Evolutionary conservation across 2,113 vertebrate genomes (phyloP).

Genomic region (Pandion haliaetus): DNA sequence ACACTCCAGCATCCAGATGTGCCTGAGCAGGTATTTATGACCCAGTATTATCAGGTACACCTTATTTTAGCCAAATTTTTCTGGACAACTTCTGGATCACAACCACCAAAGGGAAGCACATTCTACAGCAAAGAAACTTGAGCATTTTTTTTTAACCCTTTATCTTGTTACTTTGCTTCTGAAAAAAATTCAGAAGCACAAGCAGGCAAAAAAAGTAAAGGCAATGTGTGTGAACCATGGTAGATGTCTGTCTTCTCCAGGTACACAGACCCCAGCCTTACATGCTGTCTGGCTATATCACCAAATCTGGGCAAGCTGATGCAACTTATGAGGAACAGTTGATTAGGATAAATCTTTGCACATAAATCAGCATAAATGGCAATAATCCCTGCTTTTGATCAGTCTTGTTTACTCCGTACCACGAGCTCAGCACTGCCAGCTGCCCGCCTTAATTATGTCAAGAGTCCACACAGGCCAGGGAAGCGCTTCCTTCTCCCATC

Average conservation of each 20-base stretch:
- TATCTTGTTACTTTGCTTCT: not conserved
- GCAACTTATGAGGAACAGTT: accelerated
- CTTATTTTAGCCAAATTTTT: not conserved
- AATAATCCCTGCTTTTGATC: not conserved
- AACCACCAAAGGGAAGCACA: not conserved
- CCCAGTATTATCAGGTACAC: not conserved
- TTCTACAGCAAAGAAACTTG: not conserved
- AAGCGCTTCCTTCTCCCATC: not conserved
- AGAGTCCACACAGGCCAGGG: accelerated
- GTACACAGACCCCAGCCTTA: not conserved
- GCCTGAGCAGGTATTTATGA: not conserved
- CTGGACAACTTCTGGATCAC: not conserved
- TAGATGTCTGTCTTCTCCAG: not conserved
- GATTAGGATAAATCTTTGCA: not conserved
- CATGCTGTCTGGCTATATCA: not conserved
- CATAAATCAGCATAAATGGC: not conserved
- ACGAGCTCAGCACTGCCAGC: not conserved
- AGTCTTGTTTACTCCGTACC: not conserved
- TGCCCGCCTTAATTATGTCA: not conserved
- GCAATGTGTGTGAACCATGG: accelerated
- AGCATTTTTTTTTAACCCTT: not conserved
- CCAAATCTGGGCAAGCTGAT: not conserved
- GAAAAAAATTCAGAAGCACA: not conserved
- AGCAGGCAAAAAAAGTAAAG: not conserved
- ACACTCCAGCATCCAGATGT: not conserved